A percentile compares a stretch with the other conserved stretches of the same genome.
These are phyloP conservation scores for Drosophila borealis DNA, from an alignment of 2,888 invertebrate genomes.

Conservation along the genomic window DNA sequence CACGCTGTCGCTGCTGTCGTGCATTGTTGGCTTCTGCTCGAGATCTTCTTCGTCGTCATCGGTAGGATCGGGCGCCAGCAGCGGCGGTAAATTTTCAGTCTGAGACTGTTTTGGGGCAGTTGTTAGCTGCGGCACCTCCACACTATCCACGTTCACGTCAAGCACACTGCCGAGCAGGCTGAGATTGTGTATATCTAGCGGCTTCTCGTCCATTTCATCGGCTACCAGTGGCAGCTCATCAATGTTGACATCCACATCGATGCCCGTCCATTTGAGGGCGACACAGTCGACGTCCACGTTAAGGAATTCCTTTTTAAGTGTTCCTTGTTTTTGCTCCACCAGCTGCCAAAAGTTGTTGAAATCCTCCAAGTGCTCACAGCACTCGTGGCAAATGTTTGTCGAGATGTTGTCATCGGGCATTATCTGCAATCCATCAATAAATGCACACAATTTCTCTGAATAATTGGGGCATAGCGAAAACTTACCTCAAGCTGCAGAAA, in stretches of 20 bases:
- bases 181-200: constrained; percentile 68
- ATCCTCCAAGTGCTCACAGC: constrained; percentile 75
- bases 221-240: constrained; percentile 68
- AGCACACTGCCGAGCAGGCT: constrained; percentile 65
- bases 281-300: constrained; percentile 67
- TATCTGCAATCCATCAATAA: constrained; percentile 39
- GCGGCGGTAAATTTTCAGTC: background rate
- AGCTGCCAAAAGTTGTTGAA: constrained; percentile 70
- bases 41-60: constrained; percentile 1
- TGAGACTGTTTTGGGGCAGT: constrained; percentile 1
- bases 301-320: constrained; percentile 69
- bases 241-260: constrained; percentile 66
- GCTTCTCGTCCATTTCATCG: constrained; percentile 69
- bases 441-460: background rate
- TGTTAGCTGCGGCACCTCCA: constrained; percentile 51
- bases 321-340: constrained; percentile 70
- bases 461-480: constrained; percentile 1
- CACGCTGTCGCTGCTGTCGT: constrained; percentile 8
- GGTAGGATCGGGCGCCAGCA: background rate
- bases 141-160: constrained; percentile 69
- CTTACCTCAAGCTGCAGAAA: constrained; percentile 72
- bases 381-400: constrained; percentile 64
- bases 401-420: constrained; percentile 67
- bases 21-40: constrained; percentile 57
- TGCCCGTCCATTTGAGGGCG: constrained; percentile 62